Percentiles rank a stretch among this genome's conserved stretches.
Conservation (phyloP, 2,113 vertebrate species). For the Tachuris rubrigastra region DNA sequence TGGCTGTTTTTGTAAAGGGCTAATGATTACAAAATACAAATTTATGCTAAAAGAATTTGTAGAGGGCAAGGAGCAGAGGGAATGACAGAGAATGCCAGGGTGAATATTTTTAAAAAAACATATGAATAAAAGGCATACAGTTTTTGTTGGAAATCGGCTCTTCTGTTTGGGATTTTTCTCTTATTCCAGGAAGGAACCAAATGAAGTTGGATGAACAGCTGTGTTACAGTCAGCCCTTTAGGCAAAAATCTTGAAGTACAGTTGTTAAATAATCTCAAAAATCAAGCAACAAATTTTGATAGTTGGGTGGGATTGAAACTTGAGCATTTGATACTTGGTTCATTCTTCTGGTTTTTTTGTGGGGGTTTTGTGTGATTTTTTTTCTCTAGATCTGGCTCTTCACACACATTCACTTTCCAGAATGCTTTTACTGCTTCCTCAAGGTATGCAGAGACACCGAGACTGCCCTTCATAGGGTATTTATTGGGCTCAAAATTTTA, state of each 20-base stretch:
- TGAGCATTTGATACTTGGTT: background rate
- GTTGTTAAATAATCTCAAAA: background rate
- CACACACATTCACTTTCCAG: background rate
- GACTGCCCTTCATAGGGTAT: background rate
- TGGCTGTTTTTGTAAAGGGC: constrained; percentile 14
- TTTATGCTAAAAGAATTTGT: background rate
- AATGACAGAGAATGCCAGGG: background rate
- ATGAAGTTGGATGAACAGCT: background rate
- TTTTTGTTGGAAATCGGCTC: background rate
- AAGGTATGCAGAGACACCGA: background rate
- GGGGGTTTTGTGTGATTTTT: background rate
- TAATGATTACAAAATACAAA: background rate
- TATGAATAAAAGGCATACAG: background rate
- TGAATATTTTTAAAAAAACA: background rate
- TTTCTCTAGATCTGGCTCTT: background rate
- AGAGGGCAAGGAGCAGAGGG: background rate
- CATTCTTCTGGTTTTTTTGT: background rate
- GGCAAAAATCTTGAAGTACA: background rate
- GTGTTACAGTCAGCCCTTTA: background rate
- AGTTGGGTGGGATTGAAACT: background rate
- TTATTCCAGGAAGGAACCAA: background rate
- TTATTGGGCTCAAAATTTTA: background rate
- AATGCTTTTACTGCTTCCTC: background rate
- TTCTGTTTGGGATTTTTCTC: constrained; percentile 3
- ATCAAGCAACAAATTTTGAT: background rate